Base-by-base conservation (phyloP, 92 coral and sea anemone genomes). In the Phenganax stokvisi region DNA sequence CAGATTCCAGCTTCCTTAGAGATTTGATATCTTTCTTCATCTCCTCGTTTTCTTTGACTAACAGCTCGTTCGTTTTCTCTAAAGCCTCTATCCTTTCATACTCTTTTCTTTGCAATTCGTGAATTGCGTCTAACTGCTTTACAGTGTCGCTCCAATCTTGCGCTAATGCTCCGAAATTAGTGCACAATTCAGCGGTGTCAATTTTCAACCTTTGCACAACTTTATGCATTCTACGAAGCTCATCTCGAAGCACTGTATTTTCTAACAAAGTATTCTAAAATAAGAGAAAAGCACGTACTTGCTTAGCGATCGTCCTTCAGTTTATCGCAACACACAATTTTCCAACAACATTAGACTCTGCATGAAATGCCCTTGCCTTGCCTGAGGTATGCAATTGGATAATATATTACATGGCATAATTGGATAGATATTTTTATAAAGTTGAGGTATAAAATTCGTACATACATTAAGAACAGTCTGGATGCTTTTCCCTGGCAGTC, bases 21-120 rank as follows among this genome's bases (percentile, higher is more conserved):
- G 55, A 30, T 56, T 75, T 51, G 56, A 75, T 57, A 13, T 55
- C 53, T 16, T 75, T 75, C 30, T 75, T 75, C 80, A 57, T 75
- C 62, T 56, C 52, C 1, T 57, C 29, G 16, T 75, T 75, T 56
- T 75, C 80, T 3, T 27, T 27, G 6, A 55, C 12, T 12, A 75
- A 51, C 29, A 3, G 37, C 6, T 75, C 62, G 27, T 75, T 75
- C 12, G 80, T 56, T 15, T 74, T 56, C 64, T 74, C n/a, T 28
- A 74, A 57, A 7, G 44, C 37, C 27, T 17, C 51, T 7, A 8
- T 56, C 10, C 12, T 58, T 75, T 75, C 80, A 25, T 72, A 44
- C 3, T 72, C 76, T 12, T 72, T 7, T 54, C 20, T 72, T 6
- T 52, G 57, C 17, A 37, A 20, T 10, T 72, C 76, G 13, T 75